Conservation (phyloP, 1,140 invertebrate genomes). For the Heliothis subflexa region DNA sequence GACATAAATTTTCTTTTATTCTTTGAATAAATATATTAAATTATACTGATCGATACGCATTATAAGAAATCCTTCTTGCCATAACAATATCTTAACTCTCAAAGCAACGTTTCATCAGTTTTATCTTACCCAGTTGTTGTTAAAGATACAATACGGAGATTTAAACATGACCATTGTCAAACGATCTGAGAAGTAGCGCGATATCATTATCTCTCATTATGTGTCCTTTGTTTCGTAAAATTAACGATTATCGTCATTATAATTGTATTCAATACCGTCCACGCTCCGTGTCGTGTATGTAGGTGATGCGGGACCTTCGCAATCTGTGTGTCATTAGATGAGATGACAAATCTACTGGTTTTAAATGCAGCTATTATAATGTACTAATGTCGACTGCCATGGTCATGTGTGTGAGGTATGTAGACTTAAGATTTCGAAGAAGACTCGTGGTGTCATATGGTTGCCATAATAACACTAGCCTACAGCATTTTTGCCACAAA, state of each 20-base stretch:
- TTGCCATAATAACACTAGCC: too few species aligned
- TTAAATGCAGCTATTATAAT: background rate
- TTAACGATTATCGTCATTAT: constrained; percentile 47
- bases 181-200: constrained; percentile 4
- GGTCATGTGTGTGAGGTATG: too few species aligned
- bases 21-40: too few species aligned
- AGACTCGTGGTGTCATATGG: too few species aligned
- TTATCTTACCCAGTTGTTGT: background rate
- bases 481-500: too few species aligned
- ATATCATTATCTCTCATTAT: constrained; percentile 32
- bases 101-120: too few species aligned
- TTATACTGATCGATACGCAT: too few species aligned
- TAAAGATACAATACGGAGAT: background rate
- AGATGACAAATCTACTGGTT: background rate
- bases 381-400: too few species aligned
- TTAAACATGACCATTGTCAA: constrained; percentile 8
- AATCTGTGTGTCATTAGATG: background rate
- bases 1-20: too few species aligned
- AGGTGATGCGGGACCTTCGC: background rate
- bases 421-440: too few species aligned
- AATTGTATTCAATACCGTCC: constrained; percentile 53
- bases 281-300: constrained; percentile 34
- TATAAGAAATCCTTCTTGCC: too few species aligned
- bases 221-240: constrained; percentile 44
- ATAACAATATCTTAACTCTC: too few species aligned